phyloP scores from a whole-genome alignment of 2,888 invertebrate species.

The Caenorhabditis sulstoni region DNA sequence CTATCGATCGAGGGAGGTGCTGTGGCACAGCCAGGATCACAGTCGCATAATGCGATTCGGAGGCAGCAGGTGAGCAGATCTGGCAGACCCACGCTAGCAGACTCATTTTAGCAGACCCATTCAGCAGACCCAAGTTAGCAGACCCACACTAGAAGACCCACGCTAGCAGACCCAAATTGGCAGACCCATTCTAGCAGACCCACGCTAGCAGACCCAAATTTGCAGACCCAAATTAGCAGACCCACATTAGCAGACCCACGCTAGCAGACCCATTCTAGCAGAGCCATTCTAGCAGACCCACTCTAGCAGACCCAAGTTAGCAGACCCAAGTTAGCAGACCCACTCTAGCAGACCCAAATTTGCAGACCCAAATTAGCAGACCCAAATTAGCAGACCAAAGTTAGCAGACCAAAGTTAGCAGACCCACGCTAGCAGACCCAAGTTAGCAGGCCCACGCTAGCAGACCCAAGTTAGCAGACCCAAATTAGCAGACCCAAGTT shows the following conservation, averaged over 20 bases:
- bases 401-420: too few relatives aligned
- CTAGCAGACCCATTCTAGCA: constrained; percentile 56
- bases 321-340: constrained; percentile 69
- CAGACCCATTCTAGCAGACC: constrained; percentile 64
- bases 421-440: constrained; percentile 69
- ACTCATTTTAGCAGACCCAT: too few relatives aligned
- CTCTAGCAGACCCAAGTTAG: constrained; percentile 50
- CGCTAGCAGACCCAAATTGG: too few relatives aligned
- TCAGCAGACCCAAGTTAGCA: background rate
- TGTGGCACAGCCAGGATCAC: constrained; percentile 77
- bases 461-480: too few relatives aligned
- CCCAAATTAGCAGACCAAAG: too few relatives aligned
- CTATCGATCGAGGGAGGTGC: constrained; percentile 80
- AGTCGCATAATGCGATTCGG: constrained; percentile 77
- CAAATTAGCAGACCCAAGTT: background rate
- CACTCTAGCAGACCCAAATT: background rate
- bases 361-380: too few relatives aligned
- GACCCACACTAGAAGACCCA: too few relatives aligned
- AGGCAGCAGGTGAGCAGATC: constrained; percentile 72
- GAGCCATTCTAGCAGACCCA: too few relatives aligned
- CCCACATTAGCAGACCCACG: too few relatives aligned
- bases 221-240: too few relatives aligned
- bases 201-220: too few relatives aligned
- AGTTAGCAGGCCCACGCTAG: background rate
- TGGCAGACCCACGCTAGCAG: background rate